Conservation (phyloP, 2,888 invertebrate genomes). For the Hesperia comma region DNA sequence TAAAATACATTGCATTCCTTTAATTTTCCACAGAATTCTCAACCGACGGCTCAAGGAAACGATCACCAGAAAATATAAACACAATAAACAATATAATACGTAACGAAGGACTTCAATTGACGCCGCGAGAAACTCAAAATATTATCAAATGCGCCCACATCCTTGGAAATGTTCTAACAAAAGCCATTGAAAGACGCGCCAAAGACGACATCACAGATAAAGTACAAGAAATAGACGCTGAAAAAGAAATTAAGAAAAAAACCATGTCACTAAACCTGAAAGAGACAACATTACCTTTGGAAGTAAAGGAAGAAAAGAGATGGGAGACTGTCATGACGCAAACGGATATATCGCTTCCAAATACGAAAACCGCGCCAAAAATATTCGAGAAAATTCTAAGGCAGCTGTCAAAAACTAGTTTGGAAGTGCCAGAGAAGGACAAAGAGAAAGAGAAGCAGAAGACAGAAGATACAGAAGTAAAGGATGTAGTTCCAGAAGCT, state of each 20-base stretch:
- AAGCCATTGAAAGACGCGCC: constrained; percentile 67
- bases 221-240: constrained; percentile 48
- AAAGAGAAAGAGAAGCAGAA: constrained; percentile 34
- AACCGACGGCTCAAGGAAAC: constrained; percentile 57
- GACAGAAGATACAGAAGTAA: constrained; percentile 24
- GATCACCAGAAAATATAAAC: constrained; percentile 64
- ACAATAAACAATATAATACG: constrained; percentile 64
- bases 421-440: constrained; percentile 56
- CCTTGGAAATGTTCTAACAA: constrained; percentile 65
- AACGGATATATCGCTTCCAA: constrained; percentile 77
- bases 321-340: constrained; percentile 71
- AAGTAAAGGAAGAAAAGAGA: constrained; percentile 60
- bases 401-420: constrained; percentile 70
- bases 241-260: constrained; percentile 56
- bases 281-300: constrained; percentile 62
- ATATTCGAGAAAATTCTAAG: constrained; percentile 76
- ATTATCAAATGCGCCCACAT: constrained; percentile 76
- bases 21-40: constrained; percentile 59
- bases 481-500: constrained; percentile 7
- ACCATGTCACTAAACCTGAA: constrained; percentile 66
- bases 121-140: constrained; percentile 71
- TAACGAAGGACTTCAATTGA: constrained; percentile 67
- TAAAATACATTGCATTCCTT: too few species aligned
- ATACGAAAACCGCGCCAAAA: constrained; percentile 77
- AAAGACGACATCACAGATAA: constrained; percentile 48